These are phyloP conservation scores for Yasuhikotakia modesta DNA, from an alignment of 2,797 vertebrate species.

Conservation along the genomic window DNA sequence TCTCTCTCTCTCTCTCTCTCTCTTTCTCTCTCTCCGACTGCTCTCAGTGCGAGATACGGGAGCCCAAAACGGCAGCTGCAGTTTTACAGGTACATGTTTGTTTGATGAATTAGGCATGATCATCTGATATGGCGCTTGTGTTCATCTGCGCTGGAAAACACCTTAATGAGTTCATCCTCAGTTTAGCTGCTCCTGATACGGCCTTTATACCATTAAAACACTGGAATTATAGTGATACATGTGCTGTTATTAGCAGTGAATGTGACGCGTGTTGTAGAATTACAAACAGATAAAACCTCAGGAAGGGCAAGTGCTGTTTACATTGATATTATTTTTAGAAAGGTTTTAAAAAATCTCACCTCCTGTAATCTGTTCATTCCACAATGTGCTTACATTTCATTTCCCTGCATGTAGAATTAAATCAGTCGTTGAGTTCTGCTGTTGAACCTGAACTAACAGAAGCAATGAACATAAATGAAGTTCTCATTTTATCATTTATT, in stretches of 20 bases:
- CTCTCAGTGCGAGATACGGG: constrained; percentile 95
- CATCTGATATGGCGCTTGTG: constrained; percentile 40
- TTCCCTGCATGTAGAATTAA: constrained; percentile 38
- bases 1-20: constrained; percentile 63
- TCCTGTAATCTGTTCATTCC: too few species aligned
- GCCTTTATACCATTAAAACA: background rate
- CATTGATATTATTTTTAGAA: background rate
- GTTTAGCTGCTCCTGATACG: constrained; percentile 17
- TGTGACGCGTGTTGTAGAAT: background rate
- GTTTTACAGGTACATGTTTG: constrained; percentile 95
- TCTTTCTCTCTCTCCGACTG: constrained; percentile 75
- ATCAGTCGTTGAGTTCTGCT: background rate
- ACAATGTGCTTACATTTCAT: background rate
- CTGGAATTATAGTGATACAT: background rate
- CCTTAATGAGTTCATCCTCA: constrained; percentile 14
- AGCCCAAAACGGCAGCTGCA: constrained; percentile 99
- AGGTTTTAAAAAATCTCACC: background rate
- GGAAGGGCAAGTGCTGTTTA: background rate
- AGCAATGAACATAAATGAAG: background rate
- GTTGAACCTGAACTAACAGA: too few species aligned
- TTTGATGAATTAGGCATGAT: constrained; percentile 45
- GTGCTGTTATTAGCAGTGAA: background rate
- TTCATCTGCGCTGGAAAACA: constrained; percentile 33
- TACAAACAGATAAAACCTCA: background rate
- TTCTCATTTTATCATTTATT: too few species aligned